Percentiles rank a stretch among this genome's conserved stretches.
These are phyloP conservation scores for Cerastis rubricosa DNA, from an alignment of 2,888 invertebrate genomes.

Conservation along the genomic window DNA sequence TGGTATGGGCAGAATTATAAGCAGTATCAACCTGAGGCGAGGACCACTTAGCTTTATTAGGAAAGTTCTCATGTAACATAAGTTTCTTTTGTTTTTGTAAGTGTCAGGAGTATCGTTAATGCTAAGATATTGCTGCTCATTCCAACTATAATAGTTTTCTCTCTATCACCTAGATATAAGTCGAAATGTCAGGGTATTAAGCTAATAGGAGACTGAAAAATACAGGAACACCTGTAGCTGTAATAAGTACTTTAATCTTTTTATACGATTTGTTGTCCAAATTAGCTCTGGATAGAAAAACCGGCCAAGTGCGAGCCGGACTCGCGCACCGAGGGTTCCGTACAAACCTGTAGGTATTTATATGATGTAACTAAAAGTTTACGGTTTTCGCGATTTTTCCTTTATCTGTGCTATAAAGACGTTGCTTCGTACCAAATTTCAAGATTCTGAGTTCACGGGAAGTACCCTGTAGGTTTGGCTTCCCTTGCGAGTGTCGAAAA, in stretches of 20 bases:
- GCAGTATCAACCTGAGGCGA: slow-evolving; percentile 14
- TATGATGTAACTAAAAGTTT: too few species aligned
- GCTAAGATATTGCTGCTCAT: neutral
- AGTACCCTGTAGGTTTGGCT: too few species aligned
- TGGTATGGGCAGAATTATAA: slow-evolving; percentile 48
- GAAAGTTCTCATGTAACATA: slow-evolving; percentile 38
- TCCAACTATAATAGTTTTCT: neutral
- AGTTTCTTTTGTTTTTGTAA: slow-evolving; percentile 29
- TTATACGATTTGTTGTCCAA: too few species aligned
- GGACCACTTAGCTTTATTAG: slow-evolving; percentile 23
- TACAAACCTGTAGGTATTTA: too few species aligned
- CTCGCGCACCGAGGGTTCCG: too few species aligned
- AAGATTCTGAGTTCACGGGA: too few species aligned
- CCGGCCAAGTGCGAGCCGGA: too few species aligned
- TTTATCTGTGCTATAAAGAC: too few species aligned
- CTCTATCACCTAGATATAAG: neutral
- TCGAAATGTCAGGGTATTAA: neutral
- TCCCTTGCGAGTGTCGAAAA: too few species aligned
- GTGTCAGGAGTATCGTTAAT: slow-evolving; percentile 4
- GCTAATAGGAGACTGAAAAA: neutral
- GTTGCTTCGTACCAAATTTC: too few species aligned
- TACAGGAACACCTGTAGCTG: neutral
- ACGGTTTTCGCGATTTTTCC: too few species aligned
- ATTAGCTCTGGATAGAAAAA: too few species aligned
- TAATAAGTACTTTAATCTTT: neutral